A percentile compares a stretch with the other conserved stretches of the same genome.
phyloP scores from a whole-genome alignment of 2,888 invertebrate species.

The Nesidiocoris tenuis region DNA sequence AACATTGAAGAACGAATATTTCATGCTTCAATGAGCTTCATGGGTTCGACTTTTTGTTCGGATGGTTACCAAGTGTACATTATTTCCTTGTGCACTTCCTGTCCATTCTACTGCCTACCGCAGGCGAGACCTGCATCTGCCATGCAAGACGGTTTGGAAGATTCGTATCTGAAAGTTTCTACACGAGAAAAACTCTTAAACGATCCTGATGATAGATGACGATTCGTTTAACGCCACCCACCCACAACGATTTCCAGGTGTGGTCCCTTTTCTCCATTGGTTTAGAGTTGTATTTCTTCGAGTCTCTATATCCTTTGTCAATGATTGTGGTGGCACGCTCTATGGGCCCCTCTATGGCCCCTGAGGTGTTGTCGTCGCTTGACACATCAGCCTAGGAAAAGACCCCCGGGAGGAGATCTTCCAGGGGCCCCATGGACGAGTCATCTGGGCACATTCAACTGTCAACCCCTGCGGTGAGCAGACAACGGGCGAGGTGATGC shows the following conservation, averaged over 20 bases:
- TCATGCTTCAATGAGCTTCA: too few species aligned
- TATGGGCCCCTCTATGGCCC: too few species aligned
- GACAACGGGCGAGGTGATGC: background rate
- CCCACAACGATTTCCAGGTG: constrained; percentile 41
- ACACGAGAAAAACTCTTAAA: constrained; percentile 8
- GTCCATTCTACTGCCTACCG: background rate
- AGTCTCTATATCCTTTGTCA: background rate
- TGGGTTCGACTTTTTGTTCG: too few species aligned
- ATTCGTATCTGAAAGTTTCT: constrained; percentile 28
- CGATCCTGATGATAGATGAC: constrained; percentile 27
- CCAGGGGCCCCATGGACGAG: constrained; percentile 1
- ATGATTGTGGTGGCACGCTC: constrained; percentile 20
- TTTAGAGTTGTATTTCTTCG: background rate
- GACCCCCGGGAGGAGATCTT: background rate
- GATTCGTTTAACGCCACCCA: constrained; percentile 8
- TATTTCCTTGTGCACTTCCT: background rate
- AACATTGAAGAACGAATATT: too few species aligned
- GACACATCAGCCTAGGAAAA: constrained; percentile 1
- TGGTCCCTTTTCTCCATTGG: constrained; percentile 24
- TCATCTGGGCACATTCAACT: constrained; percentile 32
- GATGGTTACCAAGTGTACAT: too few species aligned
- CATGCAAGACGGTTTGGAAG: background rate
- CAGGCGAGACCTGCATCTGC: constrained; percentile 9
- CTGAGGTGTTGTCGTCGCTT: constrained; percentile 23
- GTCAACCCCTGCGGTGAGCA: constrained; percentile 21